Evolutionary conservation across 2,888 invertebrate species (phyloP).

Genomic region (Epinotia brunnichana): DNA sequence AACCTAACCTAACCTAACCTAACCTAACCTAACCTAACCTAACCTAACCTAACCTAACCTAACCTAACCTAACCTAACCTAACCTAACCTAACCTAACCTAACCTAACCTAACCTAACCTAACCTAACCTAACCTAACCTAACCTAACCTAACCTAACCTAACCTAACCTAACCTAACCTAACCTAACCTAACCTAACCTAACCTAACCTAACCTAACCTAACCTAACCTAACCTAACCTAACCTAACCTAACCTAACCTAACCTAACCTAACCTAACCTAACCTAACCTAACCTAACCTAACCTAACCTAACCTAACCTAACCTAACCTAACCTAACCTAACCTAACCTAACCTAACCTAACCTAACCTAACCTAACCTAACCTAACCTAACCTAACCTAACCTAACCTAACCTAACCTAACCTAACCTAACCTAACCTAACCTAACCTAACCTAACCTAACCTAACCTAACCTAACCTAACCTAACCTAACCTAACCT

Average conservation of each 20-base stretch:
- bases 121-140: slow-evolving; percentile 46
- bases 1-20: slow-evolving; percentile 47
- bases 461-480: slow-evolving; percentile 47
- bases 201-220: slow-evolving; percentile 47
- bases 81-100: slow-evolving; percentile 45
- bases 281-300: slow-evolving; percentile 48
- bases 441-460: slow-evolving; percentile 48
- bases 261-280: slow-evolving; percentile 44
- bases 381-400: slow-evolving; percentile 48
- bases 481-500: slow-evolving; percentile 44
- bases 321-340: slow-evolving; percentile 45
- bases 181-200: slow-evolving; percentile 46
- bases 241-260: slow-evolving; percentile 45
- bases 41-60: slow-evolving; percentile 47
- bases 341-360: slow-evolving; percentile 47
- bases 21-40: slow-evolving; percentile 46
- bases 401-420: slow-evolving; percentile 47
- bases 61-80: slow-evolving; percentile 47
- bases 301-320: slow-evolving; percentile 47
- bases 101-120: slow-evolving; percentile 46
- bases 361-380: slow-evolving; percentile 46
- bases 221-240: slow-evolving; percentile 47
- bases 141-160: slow-evolving; percentile 45
- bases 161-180: slow-evolving; percentile 46
- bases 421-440: slow-evolving; percentile 48